phyloP scores from a whole-genome alignment of 1,140 invertebrate genomes.

The Cyclargus thomasi region DNA sequence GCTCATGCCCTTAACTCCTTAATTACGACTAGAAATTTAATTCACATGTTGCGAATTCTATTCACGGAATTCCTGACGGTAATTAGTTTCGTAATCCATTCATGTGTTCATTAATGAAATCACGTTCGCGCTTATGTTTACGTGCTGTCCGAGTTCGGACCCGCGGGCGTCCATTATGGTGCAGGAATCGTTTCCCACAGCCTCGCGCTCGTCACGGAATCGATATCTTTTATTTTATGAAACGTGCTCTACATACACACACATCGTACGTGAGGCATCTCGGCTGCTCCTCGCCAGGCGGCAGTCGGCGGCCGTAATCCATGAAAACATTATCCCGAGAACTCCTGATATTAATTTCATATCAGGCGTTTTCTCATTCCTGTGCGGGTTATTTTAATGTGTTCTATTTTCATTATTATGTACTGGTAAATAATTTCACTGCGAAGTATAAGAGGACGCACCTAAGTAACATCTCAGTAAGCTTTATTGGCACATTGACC shows the following conservation, averaged over 20 bases:
- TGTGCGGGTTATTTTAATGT: not conserved
- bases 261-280: constrained; percentile 29
- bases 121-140: constrained; percentile 13
- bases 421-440: not conserved
- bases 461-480: no score
- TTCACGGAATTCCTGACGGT: not conserved
- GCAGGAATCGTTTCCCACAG: constrained; percentile 69
- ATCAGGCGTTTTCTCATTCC: constrained; percentile 29
- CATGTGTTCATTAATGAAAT: not conserved
- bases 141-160: constrained; percentile 44
- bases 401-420: not conserved
- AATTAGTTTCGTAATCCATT: constrained; percentile 5
- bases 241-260: constrained; percentile 63
- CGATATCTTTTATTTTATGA: constrained; percentile 73
- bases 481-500: no score
- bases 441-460: no score
- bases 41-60: constrained; percentile 45
- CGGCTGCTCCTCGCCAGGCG: not conserved
- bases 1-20: constrained; percentile 60
- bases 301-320: constrained; percentile 9
- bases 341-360: constrained; percentile 7
- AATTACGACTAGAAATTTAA: constrained; percentile 57
- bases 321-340: constrained; percentile 12
- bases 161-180: constrained; percentile 65
- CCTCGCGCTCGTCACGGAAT: constrained; percentile 66